phyloP scores from a whole-genome alignment of 2,888 invertebrate species.

The Andrena camellia region DNA sequence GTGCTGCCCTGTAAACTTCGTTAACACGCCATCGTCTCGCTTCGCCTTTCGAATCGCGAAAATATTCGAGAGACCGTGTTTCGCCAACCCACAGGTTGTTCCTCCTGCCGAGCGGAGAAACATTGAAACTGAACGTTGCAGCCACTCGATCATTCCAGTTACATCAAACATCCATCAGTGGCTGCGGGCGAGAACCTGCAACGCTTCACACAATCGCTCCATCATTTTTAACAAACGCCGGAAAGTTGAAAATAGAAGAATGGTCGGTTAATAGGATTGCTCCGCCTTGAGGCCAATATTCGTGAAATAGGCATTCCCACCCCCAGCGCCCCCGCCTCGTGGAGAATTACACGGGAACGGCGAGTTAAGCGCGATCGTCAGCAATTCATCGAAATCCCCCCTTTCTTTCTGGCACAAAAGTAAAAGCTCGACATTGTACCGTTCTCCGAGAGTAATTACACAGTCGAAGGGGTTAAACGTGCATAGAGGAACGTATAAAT shows the following conservation, averaged over 20 bases:
- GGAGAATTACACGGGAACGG: background rate
- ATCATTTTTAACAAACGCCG: background rate
- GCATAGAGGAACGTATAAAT: constrained; percentile 12
- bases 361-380: constrained; percentile 1
- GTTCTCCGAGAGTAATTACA: constrained; percentile 29
- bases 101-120: constrained; percentile 9
- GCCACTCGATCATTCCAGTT: background rate
- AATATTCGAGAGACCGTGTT: constrained; percentile 11
- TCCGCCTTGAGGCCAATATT: background rate
- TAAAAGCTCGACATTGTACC: constrained; percentile 24
- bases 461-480: constrained; percentile 28
- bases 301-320: background rate
- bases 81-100: constrained; percentile 18
- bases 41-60: constrained; percentile 44
- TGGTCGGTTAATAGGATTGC: background rate
- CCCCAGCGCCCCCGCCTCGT: background rate
- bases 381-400: background rate
- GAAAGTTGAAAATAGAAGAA: background rate
- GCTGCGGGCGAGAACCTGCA: background rate
- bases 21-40: constrained; percentile 58
- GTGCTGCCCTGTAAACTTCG: constrained; percentile 56
- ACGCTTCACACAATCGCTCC: background rate
- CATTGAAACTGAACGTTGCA: background rate
- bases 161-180: background rate
- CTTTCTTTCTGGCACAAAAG: background rate